Base-by-base conservation (phyloP, 2,113 vertebrate genomes). In the Nycticorax nycticorax region DNA sequence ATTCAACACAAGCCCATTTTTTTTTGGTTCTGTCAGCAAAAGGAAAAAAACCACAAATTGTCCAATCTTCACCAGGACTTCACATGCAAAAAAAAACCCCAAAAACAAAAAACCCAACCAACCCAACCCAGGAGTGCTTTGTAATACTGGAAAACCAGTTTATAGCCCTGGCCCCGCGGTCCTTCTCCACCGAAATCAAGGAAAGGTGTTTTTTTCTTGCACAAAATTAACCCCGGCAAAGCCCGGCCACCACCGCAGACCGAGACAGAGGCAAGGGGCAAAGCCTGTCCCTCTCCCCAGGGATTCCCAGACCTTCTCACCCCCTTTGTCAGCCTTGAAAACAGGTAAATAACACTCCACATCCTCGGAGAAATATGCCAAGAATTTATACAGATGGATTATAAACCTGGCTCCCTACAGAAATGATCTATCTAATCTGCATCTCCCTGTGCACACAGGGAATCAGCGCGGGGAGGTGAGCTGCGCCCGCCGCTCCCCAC, bases 351-450 rank as follows among this genome's bases (percentile, higher is more conserved):
- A 80, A 80, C 66, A 6, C 90, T 82, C 82, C 93, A 83, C 89
- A 95, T 96, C 88, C 91, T 66, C 8, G 0, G 41, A 94, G 85
- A 97, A 96, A 89, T 77, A 97, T 89, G 92, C 94, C 91, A 95
- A 95, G 94, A 96, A 97, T 97, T 97, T 87, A 88, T 93, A 92
- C 35, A 24, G 76, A 68, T 77, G 96, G 94, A 94, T 96, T 94
- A 94, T 93, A 92, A 92, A 83, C 28, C 23, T 4, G 0, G 60
- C 55, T 94, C 84, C 82, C 75, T 13, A 26, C 73, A 72, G 59
- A 92, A 78, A n/a, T 2, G 20, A 53, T 9, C 39, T 56, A 77
- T 92, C 69, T 69, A 59, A 59, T 39, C 93, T 67, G 75, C 76
- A 86, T 45, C 82, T 59, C 73, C 73, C 60, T 17, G 74, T n/a